Evolutionary conservation across 2,888 invertebrate genomes (phyloP), one percentile per base, ranked within the genome.

Genomic region (Leucania comma): DNA sequence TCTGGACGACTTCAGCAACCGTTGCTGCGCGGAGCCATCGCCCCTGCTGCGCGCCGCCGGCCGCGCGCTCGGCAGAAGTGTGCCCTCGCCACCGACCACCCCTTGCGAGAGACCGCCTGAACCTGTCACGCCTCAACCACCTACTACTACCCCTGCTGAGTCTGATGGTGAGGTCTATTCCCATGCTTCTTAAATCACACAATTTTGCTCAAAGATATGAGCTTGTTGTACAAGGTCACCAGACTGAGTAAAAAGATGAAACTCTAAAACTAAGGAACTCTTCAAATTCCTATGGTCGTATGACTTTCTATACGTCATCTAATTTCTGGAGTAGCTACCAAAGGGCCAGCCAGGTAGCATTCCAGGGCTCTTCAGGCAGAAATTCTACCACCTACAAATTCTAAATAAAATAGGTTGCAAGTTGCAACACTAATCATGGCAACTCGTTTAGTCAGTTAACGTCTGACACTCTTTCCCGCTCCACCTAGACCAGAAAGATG

Each of bases 1-100:
- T 90, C 91, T 99, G 83, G 98, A 99, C 84, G 99, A 99, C 90
- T 98, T 98, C 90, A 97, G 97, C 80, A 99, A 99, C 92, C 96
- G 97, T 1, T 99, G 99, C 90, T 98, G 99, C 88, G 94, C 95
- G 6, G 98, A 98, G 88, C 94, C 98, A 0, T 98, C 97, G 82
- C 98, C 98, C 0, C 92, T 99, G 56, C 94, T 99, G 17, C 97
- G 97, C 54, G 97, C 98, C 1, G 97, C 99, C 3, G 98, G 98
- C 76, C 96, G 97, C 24, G 98, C 97, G 0, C 93, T 99, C 32
- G 98, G 98, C 42, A 94, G 97, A 12, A 86, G 96, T 8, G 90
- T 94, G 6, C 94, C 96, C 2, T 90, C 96, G 9, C 95, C 96
- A 4, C 96, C 97, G 3, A 95, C 96, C 0, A 87, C 93, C 0